Evolutionary conservation across 2,797 vertebrate genomes (phyloP).

Genomic region (Ara ararauna): DNA sequence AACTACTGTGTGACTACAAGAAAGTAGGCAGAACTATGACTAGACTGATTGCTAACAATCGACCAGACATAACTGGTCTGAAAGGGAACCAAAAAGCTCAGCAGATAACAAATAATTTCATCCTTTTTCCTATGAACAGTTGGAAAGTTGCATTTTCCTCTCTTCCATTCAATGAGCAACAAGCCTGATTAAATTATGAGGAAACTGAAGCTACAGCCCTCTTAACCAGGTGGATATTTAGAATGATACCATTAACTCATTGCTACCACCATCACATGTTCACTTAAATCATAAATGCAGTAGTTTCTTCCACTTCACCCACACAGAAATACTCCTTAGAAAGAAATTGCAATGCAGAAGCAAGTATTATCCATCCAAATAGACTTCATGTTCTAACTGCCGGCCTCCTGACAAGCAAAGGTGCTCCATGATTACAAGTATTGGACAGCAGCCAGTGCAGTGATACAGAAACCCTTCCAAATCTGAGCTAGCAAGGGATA

Average conservation of each 20-base stretch:
- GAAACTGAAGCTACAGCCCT: not conserved
- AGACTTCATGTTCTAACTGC: not conserved
- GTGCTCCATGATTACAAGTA: not conserved
- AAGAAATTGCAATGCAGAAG: not conserved
- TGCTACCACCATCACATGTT: not conserved
- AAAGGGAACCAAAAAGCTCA: not conserved
- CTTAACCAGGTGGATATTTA: not conserved
- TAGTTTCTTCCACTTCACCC: not conserved
- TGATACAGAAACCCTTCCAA: not conserved
- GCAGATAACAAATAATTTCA: not conserved
- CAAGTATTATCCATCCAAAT: not conserved
- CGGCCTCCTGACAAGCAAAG: not conserved
- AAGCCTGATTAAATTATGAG: constrained; percentile 1
- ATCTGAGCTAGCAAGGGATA: not conserved
- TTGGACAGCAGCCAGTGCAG: not conserved
- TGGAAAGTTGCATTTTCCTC: not conserved
- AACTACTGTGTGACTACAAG: not conserved
- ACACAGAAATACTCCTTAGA: not conserved
- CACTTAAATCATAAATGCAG: not conserved
- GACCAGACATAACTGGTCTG: not conserved
- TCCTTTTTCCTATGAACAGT: not conserved
- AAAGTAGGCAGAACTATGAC: not conserved
- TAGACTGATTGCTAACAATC: not conserved
- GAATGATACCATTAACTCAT: not conserved
- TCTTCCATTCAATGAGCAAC: not conserved